phyloP scores from a whole-genome alignment of 2,797 vertebrate genomes.

The Cynopterus sphinx region DNA sequence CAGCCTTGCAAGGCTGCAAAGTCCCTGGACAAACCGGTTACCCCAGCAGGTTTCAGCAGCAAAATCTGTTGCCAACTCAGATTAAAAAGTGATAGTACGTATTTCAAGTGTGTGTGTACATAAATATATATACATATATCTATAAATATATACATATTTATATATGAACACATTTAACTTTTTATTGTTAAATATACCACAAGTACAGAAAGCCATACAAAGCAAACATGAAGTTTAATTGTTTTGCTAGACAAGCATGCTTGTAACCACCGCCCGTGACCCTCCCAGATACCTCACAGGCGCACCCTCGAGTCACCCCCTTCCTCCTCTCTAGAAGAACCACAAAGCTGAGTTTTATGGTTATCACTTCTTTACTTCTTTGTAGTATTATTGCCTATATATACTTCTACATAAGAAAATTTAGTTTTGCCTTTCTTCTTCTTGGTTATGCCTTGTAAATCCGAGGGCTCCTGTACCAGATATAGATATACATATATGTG shows the following conservation, averaged over 20 bases:
- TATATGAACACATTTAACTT: background rate
- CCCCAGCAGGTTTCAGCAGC: background rate
- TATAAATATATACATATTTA: background rate
- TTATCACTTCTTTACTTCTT: background rate
- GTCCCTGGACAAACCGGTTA: background rate
- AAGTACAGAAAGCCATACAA: background rate
- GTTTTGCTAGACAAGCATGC: accelerated
- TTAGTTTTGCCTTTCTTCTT: background rate
- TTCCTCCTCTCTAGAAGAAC: too few relatives aligned
- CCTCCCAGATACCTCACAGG: background rate
- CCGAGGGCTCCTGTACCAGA: accelerated
- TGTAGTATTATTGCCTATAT: accelerated
- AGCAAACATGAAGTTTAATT: background rate
- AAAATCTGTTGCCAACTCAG: background rate
- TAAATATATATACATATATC: too few relatives aligned
- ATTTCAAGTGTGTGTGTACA: background rate
- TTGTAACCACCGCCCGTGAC: background rate
- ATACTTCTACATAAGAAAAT: accelerated
- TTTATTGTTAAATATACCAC: background rate
- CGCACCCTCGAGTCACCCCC: too few relatives aligned
- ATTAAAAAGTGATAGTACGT: background rate
- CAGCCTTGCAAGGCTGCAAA: background rate
- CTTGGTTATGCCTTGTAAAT: too few relatives aligned
- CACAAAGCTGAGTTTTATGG: background rate
- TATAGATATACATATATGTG: accelerated